Base-by-base conservation (phyloP, 2,113 vertebrate species). In the Panthera uncia region DNA sequence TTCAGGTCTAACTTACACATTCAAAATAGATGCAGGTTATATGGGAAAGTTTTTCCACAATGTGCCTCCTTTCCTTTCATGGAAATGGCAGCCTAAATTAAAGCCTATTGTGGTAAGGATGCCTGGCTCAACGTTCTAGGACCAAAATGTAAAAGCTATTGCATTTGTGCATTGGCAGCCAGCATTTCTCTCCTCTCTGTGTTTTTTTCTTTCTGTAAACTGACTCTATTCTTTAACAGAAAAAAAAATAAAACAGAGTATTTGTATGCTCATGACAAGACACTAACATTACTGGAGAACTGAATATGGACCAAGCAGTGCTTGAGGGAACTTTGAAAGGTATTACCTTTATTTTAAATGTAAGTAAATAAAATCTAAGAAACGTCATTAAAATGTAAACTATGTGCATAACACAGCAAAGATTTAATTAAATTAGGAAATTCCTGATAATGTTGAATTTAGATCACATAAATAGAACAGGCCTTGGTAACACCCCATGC, bases 321-420 rank as follows among this genome's bases (percentile, higher is more conserved):
- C 7, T 68, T 89, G 25, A 63, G 23, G 38, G 13, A 93, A 81
- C 14, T 91, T 63, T 38, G 25, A 91, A 92, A 95, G 12, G 36
- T 55, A 52, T 57, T 69, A 85, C 76, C 68, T 41, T 38, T 27
- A 81, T 80, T 90, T 63, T 92, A 86, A 95, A 93, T 45, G 45
- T 89, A 92, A 79, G 41, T n/a, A 96, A 96, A 96, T n/a, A 79
- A 90, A 91, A 71, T 41, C 38, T 76, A 87, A 92, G 63, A 80
- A 78, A 81, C 63, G 25, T 61, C 92, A 76, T 69, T 94, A 78
- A 89, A 80, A 69, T 45, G n/a, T 52, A 88, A 95, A 83, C 21
- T 50, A 12, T 87, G 14, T 15, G 19, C 29, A 95, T 90, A 94
- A 92, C 31, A 91, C n/a, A 84, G 74, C 45, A 85, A 90, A 63